Percentiles rank a stretch among this genome's conserved stretches.
These are phyloP conservation scores for Sminthopsis crassicaudata DNA, from an alignment of 2,113 vertebrate genomes.

Conservation along the genomic window DNA sequence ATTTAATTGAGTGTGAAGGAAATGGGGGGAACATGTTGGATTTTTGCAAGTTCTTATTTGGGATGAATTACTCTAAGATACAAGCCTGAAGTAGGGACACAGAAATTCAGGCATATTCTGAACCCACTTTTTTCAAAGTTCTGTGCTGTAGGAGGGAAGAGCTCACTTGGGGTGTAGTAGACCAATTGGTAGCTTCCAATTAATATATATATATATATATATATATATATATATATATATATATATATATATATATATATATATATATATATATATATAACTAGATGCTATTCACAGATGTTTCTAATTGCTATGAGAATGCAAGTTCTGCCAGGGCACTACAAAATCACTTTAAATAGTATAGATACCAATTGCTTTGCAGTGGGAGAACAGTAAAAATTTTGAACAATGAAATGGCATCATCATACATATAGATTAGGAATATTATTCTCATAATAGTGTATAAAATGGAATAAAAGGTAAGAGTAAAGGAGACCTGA, in stretches of 20 bases:
- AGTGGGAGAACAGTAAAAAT: neutral
- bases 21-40: neutral
- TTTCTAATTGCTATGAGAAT: neutral
- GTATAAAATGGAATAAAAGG: neutral
- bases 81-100: neutral
- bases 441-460: neutral
- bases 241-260: neutral
- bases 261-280: neutral
- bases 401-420: neutral
- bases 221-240: neutral
- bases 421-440: neutral
- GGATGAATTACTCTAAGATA: neutral
- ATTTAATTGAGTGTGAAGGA: neutral
- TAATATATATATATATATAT: neutral
- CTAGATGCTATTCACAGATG: neutral
- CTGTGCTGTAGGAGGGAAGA: neutral
- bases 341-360: neutral
- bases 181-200: neutral
- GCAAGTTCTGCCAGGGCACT: neutral
- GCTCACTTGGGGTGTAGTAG: neutral
- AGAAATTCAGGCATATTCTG: neutral
- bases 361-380: neutral
- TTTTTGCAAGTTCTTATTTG: neutral
- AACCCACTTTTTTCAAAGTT: neutral
- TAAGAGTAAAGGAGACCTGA: neutral